Conservation (phyloP, 2,797 vertebrate genomes). For the Myotis findleyi region DNA sequence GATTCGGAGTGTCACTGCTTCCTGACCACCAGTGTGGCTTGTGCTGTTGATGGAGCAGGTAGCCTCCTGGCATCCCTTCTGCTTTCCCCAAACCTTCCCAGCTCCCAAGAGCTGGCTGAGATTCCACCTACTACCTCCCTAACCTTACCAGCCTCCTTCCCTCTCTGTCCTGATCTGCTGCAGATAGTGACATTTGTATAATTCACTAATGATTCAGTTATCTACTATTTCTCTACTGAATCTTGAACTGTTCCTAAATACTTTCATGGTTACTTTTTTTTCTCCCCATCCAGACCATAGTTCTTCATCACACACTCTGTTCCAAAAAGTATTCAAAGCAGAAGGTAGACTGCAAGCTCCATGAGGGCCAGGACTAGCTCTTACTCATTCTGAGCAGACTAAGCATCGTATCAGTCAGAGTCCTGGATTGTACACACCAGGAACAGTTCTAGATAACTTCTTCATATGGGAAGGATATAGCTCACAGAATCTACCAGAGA, state of each 20-base stretch:
- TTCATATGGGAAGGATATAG: not conserved
- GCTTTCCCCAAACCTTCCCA: not conserved
- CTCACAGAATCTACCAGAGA: conserved; percentile 19
- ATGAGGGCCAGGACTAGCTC: not conserved
- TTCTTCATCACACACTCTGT: conserved; percentile 43
- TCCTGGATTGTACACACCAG: not conserved
- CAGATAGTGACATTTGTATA: not conserved
- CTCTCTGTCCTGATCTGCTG: not conserved
- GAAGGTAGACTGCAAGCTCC: conserved; percentile 4
- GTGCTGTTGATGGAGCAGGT: not conserved
- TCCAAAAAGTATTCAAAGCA: not conserved
- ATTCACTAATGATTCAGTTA: not conserved
- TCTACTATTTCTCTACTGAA: conserved; percentile 7
- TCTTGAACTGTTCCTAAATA: conserved; percentile 39
- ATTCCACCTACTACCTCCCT: not conserved
- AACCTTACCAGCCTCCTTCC: conserved; percentile 16
- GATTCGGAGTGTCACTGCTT: not conserved
- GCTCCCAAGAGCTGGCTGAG: not conserved
- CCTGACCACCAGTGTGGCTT: not conserved
- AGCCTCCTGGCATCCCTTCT: not conserved
- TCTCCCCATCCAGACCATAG: not conserved
- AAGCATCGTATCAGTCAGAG: not conserved
- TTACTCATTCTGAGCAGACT: not conserved
- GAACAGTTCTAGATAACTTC: not conserved
- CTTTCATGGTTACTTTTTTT: not conserved